These are phyloP conservation scores for Phrynocephalus guinanensis DNA, from an alignment of 2,797 vertebrate species.

Conservation along the genomic window DNA sequence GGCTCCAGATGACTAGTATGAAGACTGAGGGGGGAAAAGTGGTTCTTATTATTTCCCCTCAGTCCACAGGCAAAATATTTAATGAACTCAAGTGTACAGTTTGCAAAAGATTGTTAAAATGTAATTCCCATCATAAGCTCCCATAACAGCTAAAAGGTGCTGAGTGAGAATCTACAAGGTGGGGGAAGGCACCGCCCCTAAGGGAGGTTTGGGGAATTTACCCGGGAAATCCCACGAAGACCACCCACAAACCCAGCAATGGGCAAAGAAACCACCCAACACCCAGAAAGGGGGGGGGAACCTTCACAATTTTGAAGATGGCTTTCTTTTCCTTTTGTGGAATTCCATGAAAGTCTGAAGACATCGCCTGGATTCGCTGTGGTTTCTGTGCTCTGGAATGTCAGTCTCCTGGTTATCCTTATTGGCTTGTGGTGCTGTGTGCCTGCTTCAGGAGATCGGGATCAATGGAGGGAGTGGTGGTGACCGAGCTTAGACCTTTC, in stretches of 20 bases:
- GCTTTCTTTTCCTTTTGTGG: conserved; percentile 25
- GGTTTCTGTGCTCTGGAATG: not conserved
- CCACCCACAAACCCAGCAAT: conserved; percentile 56
- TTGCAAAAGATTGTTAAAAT: too few relatives aligned
- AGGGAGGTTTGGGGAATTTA: conserved; percentile 42
- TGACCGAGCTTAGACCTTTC: conserved; percentile 53
- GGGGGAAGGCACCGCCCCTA: not conserved
- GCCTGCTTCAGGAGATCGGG: conserved; percentile 6
- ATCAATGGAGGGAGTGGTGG: conserved; percentile 3
- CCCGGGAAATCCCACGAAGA: conserved; percentile 25
- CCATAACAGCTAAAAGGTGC: too few relatives aligned
- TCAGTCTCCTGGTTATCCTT: not conserved
- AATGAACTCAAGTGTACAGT: too few relatives aligned
- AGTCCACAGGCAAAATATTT: too few relatives aligned
- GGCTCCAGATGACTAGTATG: not conserved
- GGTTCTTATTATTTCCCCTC: not conserved
- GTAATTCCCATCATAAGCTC: too few relatives aligned
- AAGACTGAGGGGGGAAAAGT: not conserved
- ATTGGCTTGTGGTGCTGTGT: not conserved
- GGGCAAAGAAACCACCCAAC: conserved; percentile 42
- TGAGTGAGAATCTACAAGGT: not conserved
- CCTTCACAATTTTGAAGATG: not conserved
- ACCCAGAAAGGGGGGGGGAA: conserved; percentile 34
- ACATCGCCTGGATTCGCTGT: rapidly evolving
- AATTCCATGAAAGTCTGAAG: not conserved